Evolutionary conservation across 2,797 vertebrate species (phyloP).

Genomic region (Spinus pinus): DNA sequence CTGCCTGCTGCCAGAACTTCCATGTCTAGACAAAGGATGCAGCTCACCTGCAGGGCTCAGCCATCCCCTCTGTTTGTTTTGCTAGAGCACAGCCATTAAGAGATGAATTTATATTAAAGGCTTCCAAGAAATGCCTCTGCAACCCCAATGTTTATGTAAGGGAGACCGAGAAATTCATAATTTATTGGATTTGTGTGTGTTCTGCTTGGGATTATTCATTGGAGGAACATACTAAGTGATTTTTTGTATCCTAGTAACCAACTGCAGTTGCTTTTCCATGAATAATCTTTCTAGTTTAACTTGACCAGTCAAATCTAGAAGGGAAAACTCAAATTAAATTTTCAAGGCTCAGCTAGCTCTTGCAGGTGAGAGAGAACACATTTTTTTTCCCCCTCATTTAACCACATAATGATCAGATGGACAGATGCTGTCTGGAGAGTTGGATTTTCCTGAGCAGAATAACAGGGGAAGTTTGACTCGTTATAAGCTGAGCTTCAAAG

Average conservation of each 20-base stretch:
- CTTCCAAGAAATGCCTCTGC: slow-evolving; percentile 40
- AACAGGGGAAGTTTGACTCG: neutral
- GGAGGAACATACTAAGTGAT: slow-evolving; percentile 32
- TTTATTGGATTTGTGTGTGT: slow-evolving; percentile 63
- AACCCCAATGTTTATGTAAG: slow-evolving; percentile 42
- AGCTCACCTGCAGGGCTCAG: slow-evolving; percentile 36
- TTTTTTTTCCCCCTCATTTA: slow-evolving; percentile 26
- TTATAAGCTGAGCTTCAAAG: neutral
- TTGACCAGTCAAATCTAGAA: slow-evolving; percentile 36
- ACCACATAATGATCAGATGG: slow-evolving; percentile 22
- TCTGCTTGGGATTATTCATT: slow-evolving; percentile 52
- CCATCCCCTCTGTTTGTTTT: neutral
- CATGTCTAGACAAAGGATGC: slow-evolving; percentile 12
- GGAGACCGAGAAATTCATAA: slow-evolving; percentile 36
- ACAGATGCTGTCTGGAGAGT: slow-evolving; percentile 15
- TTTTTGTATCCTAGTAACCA: slow-evolving; percentile 67
- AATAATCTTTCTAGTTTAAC: slow-evolving; percentile 44
- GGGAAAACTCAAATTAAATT: slow-evolving; percentile 21
- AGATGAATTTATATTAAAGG: slow-evolving; percentile 23
- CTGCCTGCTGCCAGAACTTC: neutral
- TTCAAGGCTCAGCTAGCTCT: neutral
- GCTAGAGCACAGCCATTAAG: slow-evolving; percentile 20
- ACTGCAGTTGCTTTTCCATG: slow-evolving; percentile 36
- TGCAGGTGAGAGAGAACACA: neutral
- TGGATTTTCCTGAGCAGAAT: neutral